A percentile compares a stretch with the other conserved stretches of the same genome.
Evolutionary conservation across 2,113 vertebrate genomes (phyloP).

Genomic region (Brachyhypopomus occidentalis): DNA sequence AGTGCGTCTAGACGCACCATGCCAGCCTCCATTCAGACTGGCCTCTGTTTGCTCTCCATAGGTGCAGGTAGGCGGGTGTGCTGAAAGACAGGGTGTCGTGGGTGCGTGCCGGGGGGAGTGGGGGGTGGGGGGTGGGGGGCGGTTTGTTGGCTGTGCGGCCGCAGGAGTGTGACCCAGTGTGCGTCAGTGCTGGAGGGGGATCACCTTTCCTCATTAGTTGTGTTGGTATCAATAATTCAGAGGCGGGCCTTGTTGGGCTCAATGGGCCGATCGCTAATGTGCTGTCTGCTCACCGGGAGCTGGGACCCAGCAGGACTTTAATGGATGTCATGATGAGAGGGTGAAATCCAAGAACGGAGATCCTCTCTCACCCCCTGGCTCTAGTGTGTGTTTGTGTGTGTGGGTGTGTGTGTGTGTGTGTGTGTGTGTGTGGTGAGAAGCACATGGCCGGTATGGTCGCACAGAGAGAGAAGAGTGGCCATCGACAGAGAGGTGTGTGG

Average conservation of each 20-base stretch:
- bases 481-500: constrained; percentile 54
- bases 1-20: background rate
- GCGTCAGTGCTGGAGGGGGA: constrained; percentile 64
- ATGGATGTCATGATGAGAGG: constrained; percentile 85
- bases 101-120: constrained; percentile 26
- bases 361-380: constrained; percentile 70
- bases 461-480: constrained; percentile 56
- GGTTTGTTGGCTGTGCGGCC: background rate
- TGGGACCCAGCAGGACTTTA: constrained; percentile 73
- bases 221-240: constrained; percentile 83
- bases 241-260: constrained; percentile 77
- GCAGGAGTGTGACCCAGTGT: constrained; percentile 38
- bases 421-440: constrained; percentile 28
- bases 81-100: constrained; percentile 29
- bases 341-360: constrained; percentile 76
- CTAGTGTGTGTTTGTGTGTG: constrained; percentile 21
- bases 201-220: constrained; percentile 83
- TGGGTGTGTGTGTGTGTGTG: constrained; percentile 25
- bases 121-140: constrained; percentile 42
- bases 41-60: constrained; percentile 28
- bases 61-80: constrained; percentile 39
- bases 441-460: constrained; percentile 35
- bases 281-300: constrained; percentile 74
- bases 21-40: background rate
- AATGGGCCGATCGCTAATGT: constrained; percentile 82